A percentile compares a stretch with the other conserved stretches of the same genome.
Evolutionary conservation across 2,797 vertebrate genomes (phyloP).

Genomic region (Tympanoctomys barrerae): DNA sequence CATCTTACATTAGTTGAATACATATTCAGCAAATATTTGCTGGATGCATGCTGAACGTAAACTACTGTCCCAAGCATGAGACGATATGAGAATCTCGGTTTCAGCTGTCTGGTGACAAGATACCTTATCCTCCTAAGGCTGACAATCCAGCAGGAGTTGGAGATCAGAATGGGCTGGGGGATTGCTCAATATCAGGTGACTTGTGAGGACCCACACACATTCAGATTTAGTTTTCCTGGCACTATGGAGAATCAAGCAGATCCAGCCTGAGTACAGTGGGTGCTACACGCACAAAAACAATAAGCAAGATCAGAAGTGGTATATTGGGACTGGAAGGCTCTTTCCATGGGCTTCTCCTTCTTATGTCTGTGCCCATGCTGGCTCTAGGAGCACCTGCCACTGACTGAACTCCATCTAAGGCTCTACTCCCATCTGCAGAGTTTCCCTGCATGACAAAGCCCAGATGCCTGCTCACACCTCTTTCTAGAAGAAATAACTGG

Average conservation of each 20-base stretch:
- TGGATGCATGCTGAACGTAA: neutral
- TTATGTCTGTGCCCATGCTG: neutral
- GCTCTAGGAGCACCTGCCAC: neutral
- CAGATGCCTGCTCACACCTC: conserved; percentile 55
- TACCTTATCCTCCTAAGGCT: neutral
- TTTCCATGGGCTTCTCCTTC: neutral
- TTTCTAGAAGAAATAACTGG: conserved; percentile 30
- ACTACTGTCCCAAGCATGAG: conserved; percentile 38
- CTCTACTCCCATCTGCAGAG: neutral
- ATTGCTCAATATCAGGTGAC: neutral
- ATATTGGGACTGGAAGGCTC: neutral
- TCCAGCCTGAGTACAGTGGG: neutral
- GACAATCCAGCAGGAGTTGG: neutral
- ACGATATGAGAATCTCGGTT: neutral
- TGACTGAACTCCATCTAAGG: neutral
- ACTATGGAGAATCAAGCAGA: neutral
- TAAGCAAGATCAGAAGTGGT: neutral
- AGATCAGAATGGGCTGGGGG: neutral
- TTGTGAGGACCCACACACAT: neutral
- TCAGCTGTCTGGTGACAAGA: neutral
- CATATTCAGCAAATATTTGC: conserved; percentile 17
- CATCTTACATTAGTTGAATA: neutral
- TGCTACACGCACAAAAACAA: neutral
- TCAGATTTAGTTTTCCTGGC: neutral
- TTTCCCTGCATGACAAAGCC: conserved; percentile 25